Conservation (phyloP, 2,797 vertebrate species). For the Emys orbicularis region DNA sequence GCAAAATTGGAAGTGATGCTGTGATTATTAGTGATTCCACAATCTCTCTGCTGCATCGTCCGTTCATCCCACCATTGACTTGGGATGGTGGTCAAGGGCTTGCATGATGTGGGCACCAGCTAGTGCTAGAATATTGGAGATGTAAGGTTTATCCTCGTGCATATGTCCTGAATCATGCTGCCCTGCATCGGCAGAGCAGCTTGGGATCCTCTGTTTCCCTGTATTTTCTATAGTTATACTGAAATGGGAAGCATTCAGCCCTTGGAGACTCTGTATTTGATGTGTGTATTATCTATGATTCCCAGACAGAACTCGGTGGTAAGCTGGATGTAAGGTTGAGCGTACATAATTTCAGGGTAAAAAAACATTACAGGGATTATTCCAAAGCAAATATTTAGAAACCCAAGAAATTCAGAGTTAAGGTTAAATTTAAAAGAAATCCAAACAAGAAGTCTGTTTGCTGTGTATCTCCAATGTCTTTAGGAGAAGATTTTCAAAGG, state of each 20-base stretch:
- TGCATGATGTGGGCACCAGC: fast-evolving
- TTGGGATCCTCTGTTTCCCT: not conserved
- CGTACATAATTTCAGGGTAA: not conserved
- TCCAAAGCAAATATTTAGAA: not conserved
- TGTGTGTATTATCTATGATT: not conserved
- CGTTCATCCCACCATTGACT: fast-evolving
- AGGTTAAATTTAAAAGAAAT: slow-evolving; percentile 6
- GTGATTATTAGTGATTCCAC: fast-evolving
- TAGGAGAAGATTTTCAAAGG: slow-evolving; percentile 15
- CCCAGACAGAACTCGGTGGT: not conserved
- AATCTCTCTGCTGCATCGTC: not conserved
- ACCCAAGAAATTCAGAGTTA: slow-evolving; percentile 31
- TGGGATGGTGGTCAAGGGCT: not conserved
- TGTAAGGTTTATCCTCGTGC: not conserved
- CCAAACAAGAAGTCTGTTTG: slow-evolving; percentile 8
- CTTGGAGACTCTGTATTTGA: not conserved
- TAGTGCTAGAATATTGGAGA: not conserved
- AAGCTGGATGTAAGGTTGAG: not conserved
- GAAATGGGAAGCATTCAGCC: not conserved
- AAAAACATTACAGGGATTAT: not conserved
- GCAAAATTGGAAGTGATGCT: not conserved
- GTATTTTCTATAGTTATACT: not conserved
- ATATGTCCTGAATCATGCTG: not conserved
- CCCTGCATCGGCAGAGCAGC: fast-evolving
- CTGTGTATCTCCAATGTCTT: not conserved